These are phyloP conservation scores for Folsomia manolachei DNA, from an alignment of 2,888 invertebrate species.

Conservation along the genomic window DNA sequence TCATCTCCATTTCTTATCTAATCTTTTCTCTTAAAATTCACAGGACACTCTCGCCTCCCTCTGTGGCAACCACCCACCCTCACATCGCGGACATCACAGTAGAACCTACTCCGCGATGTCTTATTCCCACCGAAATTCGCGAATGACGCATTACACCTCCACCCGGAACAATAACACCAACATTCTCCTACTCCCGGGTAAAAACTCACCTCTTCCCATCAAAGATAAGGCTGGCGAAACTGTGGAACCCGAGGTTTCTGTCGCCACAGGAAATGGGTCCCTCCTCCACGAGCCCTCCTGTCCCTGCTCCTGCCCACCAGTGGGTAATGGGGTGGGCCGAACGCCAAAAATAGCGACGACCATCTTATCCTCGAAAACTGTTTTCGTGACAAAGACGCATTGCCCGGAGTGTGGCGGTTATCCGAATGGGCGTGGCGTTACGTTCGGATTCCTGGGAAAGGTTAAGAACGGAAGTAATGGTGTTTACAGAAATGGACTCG, in stretches of 20 bases:
- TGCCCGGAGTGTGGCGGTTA: background rate
- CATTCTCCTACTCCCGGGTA: background rate
- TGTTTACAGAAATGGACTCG: background rate
- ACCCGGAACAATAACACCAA: background rate
- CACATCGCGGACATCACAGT: conserved; percentile 23
- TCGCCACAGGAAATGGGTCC: too few relatives aligned
- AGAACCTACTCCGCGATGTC: conserved; percentile 44
- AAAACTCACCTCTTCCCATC: background rate
- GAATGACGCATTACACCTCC: background rate
- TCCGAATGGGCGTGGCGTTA: background rate
- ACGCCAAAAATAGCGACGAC: background rate
- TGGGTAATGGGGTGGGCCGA: background rate
- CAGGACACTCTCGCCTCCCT: conserved; percentile 45
- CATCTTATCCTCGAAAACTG: background rate
- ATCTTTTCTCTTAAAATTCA: conserved; percentile 4
- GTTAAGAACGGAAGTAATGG: background rate
- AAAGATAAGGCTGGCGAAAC: background rate
- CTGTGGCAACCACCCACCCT: too few relatives aligned
- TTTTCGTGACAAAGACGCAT: background rate
- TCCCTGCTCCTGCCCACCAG: background rate
- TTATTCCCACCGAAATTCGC: conserved; percentile 30
- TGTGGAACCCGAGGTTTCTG: too few relatives aligned
- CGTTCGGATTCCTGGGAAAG: conserved; percentile 4
- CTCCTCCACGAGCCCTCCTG: background rate
- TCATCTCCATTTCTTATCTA: background rate